Conservation (phyloP, 2,888 invertebrate genomes). For the Sylvicola fuscatus region DNA sequence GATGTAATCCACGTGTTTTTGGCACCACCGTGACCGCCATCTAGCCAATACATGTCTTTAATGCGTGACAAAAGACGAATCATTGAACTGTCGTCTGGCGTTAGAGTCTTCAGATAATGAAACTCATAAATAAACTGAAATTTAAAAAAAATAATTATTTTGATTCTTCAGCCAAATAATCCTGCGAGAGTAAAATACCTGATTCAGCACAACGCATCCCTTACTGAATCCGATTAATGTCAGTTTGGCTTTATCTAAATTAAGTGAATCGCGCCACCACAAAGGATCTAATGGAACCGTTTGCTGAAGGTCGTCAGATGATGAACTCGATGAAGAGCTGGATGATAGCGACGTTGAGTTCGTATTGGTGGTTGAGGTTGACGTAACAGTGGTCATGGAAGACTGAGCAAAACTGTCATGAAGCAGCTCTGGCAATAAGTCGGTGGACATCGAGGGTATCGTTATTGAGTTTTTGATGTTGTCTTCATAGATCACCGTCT, state of each 20-base stretch:
- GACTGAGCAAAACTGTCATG: background rate
- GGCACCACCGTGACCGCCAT: slow-evolving; percentile 78
- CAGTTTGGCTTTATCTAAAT: slow-evolving; percentile 35
- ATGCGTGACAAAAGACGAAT: slow-evolving; percentile 44
- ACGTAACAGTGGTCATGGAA: slow-evolving; percentile 4
- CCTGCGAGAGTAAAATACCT: slow-evolving; percentile 27
- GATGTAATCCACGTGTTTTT: slow-evolving; percentile 78
- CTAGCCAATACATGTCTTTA: slow-evolving; percentile 68
- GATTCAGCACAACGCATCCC: slow-evolving; percentile 84
- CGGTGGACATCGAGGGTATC: slow-evolving; percentile 1
- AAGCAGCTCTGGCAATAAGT: slow-evolving; percentile 4
- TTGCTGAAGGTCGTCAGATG: slow-evolving; percentile 7
- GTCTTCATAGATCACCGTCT: slow-evolving; percentile 15
- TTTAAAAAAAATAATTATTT: background rate
- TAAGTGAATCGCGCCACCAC: slow-evolving; percentile 37
- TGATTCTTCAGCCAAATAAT: no score
- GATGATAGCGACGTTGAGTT: slow-evolving; percentile 7
- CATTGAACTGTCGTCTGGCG: slow-evolving; percentile 39
- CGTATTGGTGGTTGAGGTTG: slow-evolving; percentile 7
- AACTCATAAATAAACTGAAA: slow-evolving; percentile 61
- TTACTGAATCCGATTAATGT: slow-evolving; percentile 74
- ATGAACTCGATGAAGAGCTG: slow-evolving; percentile 9
- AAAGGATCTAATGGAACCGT: slow-evolving; percentile 20
- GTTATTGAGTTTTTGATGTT: slow-evolving; percentile 1
- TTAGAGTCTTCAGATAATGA: slow-evolving; percentile 45